Evolutionary conservation across 2,113 vertebrate genomes (phyloP), one percentile per base, ranked within the genome.

Genomic region (Festucalex cinctus): DNA sequence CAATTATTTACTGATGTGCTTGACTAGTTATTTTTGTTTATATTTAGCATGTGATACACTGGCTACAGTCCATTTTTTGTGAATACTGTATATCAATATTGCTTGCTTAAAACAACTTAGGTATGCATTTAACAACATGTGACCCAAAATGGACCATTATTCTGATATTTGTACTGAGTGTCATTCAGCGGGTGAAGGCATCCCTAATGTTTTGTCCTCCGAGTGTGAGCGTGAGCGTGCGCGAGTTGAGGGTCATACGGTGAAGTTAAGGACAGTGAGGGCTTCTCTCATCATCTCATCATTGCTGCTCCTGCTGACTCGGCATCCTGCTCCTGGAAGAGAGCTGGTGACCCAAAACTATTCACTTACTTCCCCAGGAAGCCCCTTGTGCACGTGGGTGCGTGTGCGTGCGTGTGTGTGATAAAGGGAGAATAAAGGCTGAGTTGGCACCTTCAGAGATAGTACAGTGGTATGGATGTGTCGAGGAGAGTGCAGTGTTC

Each of bases 331-430:
- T 74, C 72, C 75, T 82, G 81, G 77, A 84, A 85, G 77, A 84
- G 75, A 81, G 79, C 75, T 81, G 82, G 83, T 88, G 85, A 88
- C 86, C 88, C 86, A 77, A 88, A 88, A 87, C 82, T 84, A 79
- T 87, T 86, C 87, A 73, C 77, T 83, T 73, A 81, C 87, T 86
- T 86, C 78, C 83, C 83, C 75, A 78, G 69, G 89, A 87, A 88
- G 83, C 85, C 85, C 83, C 78, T 68, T 72, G 77, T 67, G 75
- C 79, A 12, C 44, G 9, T n/a, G 63, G 68, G 59, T 68, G 68
- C 32, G 63, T 49, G 73, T 44, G 32, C 53, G 63, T 70, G 60
- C 62, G 66, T 37, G 43, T 63, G 51, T 62, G 63, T 46, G 49
- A 62, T 26, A 62, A 62, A 62, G 63, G n/a, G 44, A 10, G 53